These are phyloP conservation scores for Lycia hirtaria DNA, from an alignment of 2,888 invertebrate species.

Conservation along the genomic window DNA sequence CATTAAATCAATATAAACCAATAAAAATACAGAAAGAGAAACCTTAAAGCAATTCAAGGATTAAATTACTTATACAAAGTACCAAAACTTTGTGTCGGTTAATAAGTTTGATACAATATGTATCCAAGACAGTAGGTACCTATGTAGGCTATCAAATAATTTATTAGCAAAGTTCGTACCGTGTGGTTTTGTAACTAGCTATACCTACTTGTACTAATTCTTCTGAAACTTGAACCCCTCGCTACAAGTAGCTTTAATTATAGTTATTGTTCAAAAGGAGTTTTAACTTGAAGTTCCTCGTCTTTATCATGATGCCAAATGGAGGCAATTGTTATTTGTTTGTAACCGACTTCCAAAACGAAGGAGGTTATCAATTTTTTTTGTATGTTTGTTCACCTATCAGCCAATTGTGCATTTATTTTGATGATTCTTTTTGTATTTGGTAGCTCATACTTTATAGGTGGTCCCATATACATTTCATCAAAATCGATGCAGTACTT, in stretches of 20 bases:
- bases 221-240: slow-evolving; percentile 37
- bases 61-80: slow-evolving; percentile 1
- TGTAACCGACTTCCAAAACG: not conserved
- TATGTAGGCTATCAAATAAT: slow-evolving; percentile 48
- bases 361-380: no score
- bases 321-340: no score
- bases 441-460: no score
- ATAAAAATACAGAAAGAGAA: not conserved
- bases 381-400: no score
- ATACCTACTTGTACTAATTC: slow-evolving; percentile 41
- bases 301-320: not conserved
- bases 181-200: slow-evolving; percentile 50
- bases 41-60: not conserved
- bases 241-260: slow-evolving; percentile 26
- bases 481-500: no score
- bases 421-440: no score
- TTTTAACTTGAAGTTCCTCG: slow-evolving; percentile 8
- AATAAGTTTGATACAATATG: slow-evolving; percentile 31
- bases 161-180: slow-evolving; percentile 51
- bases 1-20: not conserved
- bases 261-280: slow-evolving; percentile 14
- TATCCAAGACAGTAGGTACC: slow-evolving; percentile 25
- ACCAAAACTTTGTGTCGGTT: slow-evolving; percentile 21
- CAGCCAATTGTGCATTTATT: no score
- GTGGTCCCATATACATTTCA: no score